Conservation (phyloP, 2,888 invertebrate genomes). For the Steinernema hermaphroditum region DNA sequence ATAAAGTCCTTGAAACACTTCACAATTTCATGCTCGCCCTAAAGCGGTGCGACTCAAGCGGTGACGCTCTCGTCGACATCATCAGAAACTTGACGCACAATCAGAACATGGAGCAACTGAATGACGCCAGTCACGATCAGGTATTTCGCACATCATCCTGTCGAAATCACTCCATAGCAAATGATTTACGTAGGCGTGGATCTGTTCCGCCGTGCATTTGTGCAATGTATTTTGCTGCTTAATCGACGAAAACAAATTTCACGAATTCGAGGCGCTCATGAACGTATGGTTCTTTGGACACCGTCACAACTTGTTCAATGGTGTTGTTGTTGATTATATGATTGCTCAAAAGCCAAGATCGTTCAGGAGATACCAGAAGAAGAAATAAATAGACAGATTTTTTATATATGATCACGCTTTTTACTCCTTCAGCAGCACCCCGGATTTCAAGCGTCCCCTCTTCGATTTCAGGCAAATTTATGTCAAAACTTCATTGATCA, state of each 20-base stretch:
- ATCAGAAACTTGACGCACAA: background rate
- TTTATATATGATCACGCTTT: no score
- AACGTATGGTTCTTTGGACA: constrained; percentile 10
- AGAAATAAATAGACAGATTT: background rate
- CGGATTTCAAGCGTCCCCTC: no score
- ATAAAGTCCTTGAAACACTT: background rate
- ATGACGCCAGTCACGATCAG: background rate
- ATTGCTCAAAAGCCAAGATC: background rate
- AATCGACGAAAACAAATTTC: constrained; percentile 38
- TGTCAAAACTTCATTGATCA: no score
- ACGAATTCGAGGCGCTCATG: constrained; percentile 2
- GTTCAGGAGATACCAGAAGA: background rate
- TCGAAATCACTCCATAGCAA: background rate
- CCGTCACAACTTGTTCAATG: background rate
- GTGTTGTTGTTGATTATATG: background rate
- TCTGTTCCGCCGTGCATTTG: constrained; percentile 44
- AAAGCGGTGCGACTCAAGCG: background rate
- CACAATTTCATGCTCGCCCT: constrained; percentile 18
- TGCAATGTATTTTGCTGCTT: constrained; percentile 47
- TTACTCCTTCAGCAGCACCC: no score
- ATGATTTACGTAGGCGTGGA: constrained; percentile 41
- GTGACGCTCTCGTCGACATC: background rate
- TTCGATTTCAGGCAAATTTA: no score
- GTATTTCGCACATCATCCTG: background rate
- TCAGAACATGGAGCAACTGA: background rate